phyloP scores from a whole-genome alignment of 2,797 vertebrate genomes.

The Onychomys torridus region DNA sequence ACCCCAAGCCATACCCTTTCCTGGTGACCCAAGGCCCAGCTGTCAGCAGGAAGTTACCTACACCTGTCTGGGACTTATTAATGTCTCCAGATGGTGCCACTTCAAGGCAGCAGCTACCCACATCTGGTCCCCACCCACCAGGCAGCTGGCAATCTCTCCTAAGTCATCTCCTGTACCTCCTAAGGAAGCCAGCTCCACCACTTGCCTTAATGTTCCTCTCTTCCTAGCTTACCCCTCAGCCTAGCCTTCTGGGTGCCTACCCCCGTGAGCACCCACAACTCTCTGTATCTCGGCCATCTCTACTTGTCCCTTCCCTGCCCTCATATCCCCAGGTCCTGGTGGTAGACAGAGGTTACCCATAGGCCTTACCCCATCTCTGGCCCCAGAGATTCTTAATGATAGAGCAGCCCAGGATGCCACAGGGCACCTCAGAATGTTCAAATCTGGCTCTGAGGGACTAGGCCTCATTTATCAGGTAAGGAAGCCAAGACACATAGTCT shows the following conservation, averaged over 20 bases:
- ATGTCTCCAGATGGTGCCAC: conserved; percentile 35
- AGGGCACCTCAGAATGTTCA: not conserved
- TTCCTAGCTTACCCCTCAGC: not conserved
- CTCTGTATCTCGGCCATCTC: accelerated
- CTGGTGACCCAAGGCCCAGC: not conserved
- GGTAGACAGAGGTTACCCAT: not conserved
- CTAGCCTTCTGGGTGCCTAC: accelerated
- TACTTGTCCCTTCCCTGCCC: not conserved
- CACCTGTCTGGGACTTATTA: conserved; percentile 64
- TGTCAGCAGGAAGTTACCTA: conserved; percentile 63
- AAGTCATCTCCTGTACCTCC: not conserved
- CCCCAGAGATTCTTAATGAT: no score
- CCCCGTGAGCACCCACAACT: not conserved
- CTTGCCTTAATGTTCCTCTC: not conserved
- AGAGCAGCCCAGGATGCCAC: not conserved
- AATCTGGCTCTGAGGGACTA: not conserved
- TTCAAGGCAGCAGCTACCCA: not conserved
- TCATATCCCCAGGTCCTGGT: no score
- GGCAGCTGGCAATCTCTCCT: not conserved
- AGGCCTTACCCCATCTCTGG: not conserved
- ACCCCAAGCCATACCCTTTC: not conserved
- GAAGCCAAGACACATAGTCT: not conserved
- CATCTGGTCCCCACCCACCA: not conserved
- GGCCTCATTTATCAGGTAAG: not conserved
- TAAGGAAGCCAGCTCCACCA: not conserved